Evolutionary conservation across 2,888 invertebrate species (phyloP).

Genomic region (Bembecia ichneumoniformis): DNA sequence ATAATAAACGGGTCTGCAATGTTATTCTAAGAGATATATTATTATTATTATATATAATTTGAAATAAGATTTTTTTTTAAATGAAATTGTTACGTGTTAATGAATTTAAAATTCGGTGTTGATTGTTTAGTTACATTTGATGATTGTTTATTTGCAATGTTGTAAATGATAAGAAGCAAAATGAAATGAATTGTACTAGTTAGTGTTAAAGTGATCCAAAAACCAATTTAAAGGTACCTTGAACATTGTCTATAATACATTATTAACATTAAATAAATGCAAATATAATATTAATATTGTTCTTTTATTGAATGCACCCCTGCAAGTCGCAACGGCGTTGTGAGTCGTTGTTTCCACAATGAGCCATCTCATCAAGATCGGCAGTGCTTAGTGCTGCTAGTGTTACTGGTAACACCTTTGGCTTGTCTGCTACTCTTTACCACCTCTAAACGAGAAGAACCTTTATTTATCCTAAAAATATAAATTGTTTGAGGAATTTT

Average conservation of each 20-base stretch:
- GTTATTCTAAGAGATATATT: constrained; percentile 48
- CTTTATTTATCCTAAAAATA: no score
- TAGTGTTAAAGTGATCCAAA: constrained; percentile 66
- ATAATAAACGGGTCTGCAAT: constrained; percentile 68
- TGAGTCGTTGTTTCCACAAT: no score
- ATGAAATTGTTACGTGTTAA: constrained; percentile 36
- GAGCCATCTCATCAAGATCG: no score
- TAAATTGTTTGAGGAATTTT: no score
- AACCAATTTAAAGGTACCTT: constrained; percentile 72
- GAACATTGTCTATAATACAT: constrained; percentile 73
- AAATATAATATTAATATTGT: constrained; percentile 22
- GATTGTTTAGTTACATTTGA: constrained; percentile 52
- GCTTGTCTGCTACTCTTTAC: no score
- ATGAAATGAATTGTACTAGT: constrained; percentile 64
- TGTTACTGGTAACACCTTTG: no score
- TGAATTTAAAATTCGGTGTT: constrained; percentile 66
- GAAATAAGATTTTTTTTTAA: constrained; percentile 54
- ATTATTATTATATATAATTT: constrained; percentile 31
- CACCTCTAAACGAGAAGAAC: no score
- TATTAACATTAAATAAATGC: constrained; percentile 73
- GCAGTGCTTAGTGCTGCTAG: no score
- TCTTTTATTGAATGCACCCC: no score
- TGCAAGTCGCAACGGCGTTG: no score
- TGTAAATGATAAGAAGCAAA: constrained; percentile 57
- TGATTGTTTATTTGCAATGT: constrained; percentile 66